Evolutionary conservation across 2,797 vertebrate species (phyloP).

Genomic region (Chelon labrosus): DNA sequence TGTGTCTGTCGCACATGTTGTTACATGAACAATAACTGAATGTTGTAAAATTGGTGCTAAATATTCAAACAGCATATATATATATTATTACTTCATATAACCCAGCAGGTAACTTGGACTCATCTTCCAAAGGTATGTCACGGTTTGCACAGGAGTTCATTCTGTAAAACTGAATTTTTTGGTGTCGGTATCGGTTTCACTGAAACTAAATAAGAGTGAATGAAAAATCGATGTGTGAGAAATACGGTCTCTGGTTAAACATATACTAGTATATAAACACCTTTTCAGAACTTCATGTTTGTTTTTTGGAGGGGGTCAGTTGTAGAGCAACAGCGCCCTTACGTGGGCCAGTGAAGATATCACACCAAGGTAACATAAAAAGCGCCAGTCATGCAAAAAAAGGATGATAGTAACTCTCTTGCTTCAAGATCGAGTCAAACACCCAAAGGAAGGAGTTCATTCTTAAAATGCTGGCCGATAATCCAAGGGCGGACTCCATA

Average conservation of each 20-base stretch:
- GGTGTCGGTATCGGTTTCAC: too few species aligned
- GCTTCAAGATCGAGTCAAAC: not conserved
- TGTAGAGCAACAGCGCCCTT: constrained; percentile 57
- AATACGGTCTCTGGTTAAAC: too few species aligned
- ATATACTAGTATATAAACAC: too few species aligned
- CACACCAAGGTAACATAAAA: not conserved
- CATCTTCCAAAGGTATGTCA: too few species aligned
- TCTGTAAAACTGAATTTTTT: too few species aligned
- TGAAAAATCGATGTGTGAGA: too few species aligned
- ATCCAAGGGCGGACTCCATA: not conserved
- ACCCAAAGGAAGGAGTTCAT: not conserved
- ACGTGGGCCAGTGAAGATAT: constrained; percentile 35
- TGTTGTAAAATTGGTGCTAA: too few species aligned
- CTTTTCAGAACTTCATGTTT: not conserved
- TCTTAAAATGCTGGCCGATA: not conserved
- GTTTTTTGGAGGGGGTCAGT: not conserved
- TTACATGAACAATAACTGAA: too few species aligned
- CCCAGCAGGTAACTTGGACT: not conserved
- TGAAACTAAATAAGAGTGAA: too few species aligned
- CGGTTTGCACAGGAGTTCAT: too few species aligned
- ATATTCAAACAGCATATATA: too few species aligned
- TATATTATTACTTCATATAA: not conserved
- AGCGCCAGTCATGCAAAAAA: constrained; percentile 12
- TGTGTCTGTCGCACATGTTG: too few species aligned
- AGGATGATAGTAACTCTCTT: not conserved